A percentile compares a stretch with the other conserved stretches of the same genome.
Evolutionary conservation across 2,113 vertebrate genomes (phyloP).

Genomic region (Larimichthys polyactis): DNA sequence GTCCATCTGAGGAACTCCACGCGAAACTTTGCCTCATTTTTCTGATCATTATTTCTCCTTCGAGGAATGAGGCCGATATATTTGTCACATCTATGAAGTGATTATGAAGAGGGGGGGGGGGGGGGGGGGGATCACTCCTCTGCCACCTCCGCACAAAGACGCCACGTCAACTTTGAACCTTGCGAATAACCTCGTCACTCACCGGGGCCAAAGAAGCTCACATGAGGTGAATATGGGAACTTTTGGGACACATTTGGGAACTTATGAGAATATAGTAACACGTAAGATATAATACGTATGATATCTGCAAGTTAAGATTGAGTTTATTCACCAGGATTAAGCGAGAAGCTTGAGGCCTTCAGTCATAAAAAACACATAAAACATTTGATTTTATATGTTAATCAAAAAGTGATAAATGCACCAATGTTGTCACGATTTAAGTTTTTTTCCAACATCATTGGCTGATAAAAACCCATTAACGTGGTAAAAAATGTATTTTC

Average conservation of each 20-base stretch:
- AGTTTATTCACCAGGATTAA: background rate
- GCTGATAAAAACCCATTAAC: background rate
- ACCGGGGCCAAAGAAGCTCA: background rate
- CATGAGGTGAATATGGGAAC: background rate
- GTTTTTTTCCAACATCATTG: too few relatives aligned
- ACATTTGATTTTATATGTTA: too few relatives aligned
- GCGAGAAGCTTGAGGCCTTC: background rate
- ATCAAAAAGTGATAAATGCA: background rate
- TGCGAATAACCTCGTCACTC: slow-evolving; percentile 42
- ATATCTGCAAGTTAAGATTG: too few relatives aligned
- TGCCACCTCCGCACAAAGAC: slow-evolving; percentile 46
- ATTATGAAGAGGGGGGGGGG: slow-evolving; percentile 51
- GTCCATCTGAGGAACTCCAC: too few relatives aligned
- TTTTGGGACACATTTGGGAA: too few relatives aligned
- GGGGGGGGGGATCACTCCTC: slow-evolving; percentile 49
- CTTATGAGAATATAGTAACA: background rate
- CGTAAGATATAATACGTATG: too few relatives aligned
- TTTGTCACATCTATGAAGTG: slow-evolving; percentile 61
- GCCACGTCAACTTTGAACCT: slow-evolving; percentile 6
- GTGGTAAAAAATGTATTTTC: background rate
- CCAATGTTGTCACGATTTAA: background rate
- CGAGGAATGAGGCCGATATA: slow-evolving; percentile 22
- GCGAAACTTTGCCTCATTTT: slow-evolving; percentile 15
- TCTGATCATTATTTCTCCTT: slow-evolving; percentile 49
- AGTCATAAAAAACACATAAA: background rate